These are phyloP conservation scores for Sinocyclocheilus rhinocerous DNA, from an alignment of 2,113 vertebrate species.

Conservation along the genomic window DNA sequence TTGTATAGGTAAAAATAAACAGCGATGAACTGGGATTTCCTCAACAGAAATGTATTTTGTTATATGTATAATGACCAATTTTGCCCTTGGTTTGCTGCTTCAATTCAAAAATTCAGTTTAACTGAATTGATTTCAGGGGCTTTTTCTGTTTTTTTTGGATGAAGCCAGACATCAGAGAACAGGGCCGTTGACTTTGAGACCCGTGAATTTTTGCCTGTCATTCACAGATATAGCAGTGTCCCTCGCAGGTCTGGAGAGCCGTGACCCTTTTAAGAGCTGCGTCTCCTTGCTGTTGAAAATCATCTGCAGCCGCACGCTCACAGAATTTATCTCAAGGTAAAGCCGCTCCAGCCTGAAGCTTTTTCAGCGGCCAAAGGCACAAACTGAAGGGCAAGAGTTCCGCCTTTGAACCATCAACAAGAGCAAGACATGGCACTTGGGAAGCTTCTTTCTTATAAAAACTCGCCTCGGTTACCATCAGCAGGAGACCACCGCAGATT, in stretches of 20 bases:
- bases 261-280: slow-evolving; percentile 21
- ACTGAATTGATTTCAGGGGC: background rate
- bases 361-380: background rate
- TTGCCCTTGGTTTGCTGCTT: background rate
- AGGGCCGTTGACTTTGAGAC: background rate
- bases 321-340: slow-evolving; percentile 26
- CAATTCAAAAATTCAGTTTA: background rate
- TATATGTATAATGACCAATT: background rate
- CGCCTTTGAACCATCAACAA: background rate
- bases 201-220: background rate
- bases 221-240: background rate
- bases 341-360: background rate
- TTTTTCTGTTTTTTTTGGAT: background rate
- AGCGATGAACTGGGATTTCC: too few relatives aligned
- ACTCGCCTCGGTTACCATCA: background rate
- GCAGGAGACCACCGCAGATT: background rate
- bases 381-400: slow-evolving; percentile 27
- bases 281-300: slow-evolving; percentile 7
- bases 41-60: background rate
- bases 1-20: background rate
- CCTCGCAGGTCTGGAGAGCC: background rate
- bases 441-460: background rate
- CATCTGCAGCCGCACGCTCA: slow-evolving; percentile 1
- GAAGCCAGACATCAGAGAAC: background rate
- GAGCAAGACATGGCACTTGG: background rate